A percentile compares a stretch with the other conserved stretches of the same genome.
phyloP scores from a whole-genome alignment of 2,797 vertebrate genomes.

The Pantherophis alleghaniensis region DNA sequence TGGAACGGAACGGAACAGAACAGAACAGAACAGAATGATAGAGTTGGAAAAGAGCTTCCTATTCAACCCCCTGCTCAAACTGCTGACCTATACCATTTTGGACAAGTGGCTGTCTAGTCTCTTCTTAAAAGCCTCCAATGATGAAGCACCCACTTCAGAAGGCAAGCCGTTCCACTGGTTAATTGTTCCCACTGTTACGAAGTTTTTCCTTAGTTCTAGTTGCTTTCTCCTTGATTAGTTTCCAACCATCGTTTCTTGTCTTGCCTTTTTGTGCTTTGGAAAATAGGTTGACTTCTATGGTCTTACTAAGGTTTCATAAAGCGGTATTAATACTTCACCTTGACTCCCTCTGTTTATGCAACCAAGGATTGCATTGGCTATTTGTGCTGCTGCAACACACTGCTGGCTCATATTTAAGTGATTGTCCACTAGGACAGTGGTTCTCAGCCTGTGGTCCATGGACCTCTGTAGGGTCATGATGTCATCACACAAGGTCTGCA shows the following conservation, averaged over 20 bases:
- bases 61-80: background rate
- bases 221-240: background rate
- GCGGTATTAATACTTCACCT: background rate
- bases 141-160: background rate
- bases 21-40: too few relatives aligned
- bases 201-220: background rate
- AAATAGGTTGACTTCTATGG: background rate
- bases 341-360: background rate
- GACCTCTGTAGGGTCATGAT: background rate
- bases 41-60: background rate
- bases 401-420: background rate
- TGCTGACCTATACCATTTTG: background rate
- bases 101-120: background rate
- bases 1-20: too few relatives aligned
- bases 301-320: background rate
- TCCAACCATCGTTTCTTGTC: background rate
- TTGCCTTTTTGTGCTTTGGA: background rate
- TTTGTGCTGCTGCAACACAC: background rate
- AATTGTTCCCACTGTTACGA: background rate
- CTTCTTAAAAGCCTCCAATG: background rate
- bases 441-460: background rate
- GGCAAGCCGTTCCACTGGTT: background rate
- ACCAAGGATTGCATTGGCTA: background rate
- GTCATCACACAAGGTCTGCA: background rate
- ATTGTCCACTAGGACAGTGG: background rate